These are phyloP conservation scores for Phania funesta DNA, from an alignment of 2,888 invertebrate species.

Conservation along the genomic window DNA sequence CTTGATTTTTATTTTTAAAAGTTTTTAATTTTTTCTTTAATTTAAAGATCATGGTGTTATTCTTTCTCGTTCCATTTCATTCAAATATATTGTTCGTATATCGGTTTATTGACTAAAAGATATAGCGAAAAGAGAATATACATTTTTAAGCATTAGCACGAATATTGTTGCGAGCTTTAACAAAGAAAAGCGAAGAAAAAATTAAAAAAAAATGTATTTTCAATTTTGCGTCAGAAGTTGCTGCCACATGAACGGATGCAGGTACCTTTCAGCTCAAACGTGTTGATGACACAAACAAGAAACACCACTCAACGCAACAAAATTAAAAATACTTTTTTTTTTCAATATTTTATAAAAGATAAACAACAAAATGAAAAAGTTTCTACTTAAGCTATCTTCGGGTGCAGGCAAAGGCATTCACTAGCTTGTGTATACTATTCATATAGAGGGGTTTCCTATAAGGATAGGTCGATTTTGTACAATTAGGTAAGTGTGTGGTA, in stretches of 20 bases:
- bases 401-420: conserved; percentile 8
- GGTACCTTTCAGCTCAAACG: conserved; percentile 21
- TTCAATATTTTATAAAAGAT: neutral
- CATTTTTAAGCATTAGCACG: no score
- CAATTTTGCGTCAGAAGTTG: neutral
- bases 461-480: no score
- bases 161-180: neutral
- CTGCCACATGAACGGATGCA: conserved; percentile 1
- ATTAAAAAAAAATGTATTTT: neutral
- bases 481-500: no score
- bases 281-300: conserved; percentile 46
- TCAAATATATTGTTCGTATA: no score
- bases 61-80: no score
- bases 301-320: conserved; percentile 49
- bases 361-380: conserved; percentile 15
- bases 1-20: no score
- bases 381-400: neutral
- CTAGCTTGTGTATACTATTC: no score
- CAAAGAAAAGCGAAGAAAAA: neutral
- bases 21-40: no score
- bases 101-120: no score
- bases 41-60: no score
- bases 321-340: neutral
- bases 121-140: no score
- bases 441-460: no score